A percentile compares a stretch with the other conserved stretches of the same genome.
Conservation (phyloP, 2,888 invertebrate species). For the Euplexia lucipara region DNA sequence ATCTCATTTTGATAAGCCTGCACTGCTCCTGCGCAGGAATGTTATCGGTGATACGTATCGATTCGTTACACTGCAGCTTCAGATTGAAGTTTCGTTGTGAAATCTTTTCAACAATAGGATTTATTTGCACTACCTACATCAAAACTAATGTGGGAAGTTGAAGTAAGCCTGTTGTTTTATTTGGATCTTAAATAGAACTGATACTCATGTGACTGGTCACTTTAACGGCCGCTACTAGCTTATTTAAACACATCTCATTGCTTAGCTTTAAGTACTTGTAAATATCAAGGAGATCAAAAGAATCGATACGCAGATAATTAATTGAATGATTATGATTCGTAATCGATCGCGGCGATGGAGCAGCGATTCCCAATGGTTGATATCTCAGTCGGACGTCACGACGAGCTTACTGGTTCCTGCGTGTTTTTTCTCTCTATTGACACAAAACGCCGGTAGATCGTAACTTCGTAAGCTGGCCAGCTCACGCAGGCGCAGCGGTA, state of each 20-base stretch:
- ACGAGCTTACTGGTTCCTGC: slow-evolving; percentile 68
- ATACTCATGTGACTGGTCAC: neutral
- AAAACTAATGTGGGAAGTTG: neutral
- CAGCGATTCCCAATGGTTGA: slow-evolving; percentile 73
- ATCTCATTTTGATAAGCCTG: slow-evolving; percentile 69
- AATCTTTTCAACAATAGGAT: slow-evolving; percentile 29
- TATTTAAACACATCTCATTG: neutral
- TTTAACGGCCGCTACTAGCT: neutral
- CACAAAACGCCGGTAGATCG: slow-evolving; percentile 69
- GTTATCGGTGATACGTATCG: slow-evolving; percentile 75
- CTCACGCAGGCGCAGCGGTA: slow-evolving; percentile 73
- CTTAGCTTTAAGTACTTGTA: slow-evolving; percentile 14
- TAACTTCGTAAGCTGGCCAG: slow-evolving; percentile 65
- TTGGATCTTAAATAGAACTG: neutral
- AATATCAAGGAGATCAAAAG: slow-evolving; percentile 47
- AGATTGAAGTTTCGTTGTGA: slow-evolving; percentile 40
- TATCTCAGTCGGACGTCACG: slow-evolving; percentile 81
- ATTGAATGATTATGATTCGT: slow-evolving; percentile 74
- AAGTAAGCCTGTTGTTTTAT: neutral
- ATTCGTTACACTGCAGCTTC: slow-evolving; percentile 67
- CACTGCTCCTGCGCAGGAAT: slow-evolving; percentile 74
- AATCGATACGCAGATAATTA: slow-evolving; percentile 61
- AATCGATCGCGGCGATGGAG: slow-evolving; percentile 72
- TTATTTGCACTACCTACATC: neutral
- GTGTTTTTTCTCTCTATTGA: slow-evolving; percentile 77